Evolutionary conservation across 1,140 invertebrate genomes (phyloP), one percentile per base, ranked within the genome.

Genomic region (Eupeodes corollae): DNA sequence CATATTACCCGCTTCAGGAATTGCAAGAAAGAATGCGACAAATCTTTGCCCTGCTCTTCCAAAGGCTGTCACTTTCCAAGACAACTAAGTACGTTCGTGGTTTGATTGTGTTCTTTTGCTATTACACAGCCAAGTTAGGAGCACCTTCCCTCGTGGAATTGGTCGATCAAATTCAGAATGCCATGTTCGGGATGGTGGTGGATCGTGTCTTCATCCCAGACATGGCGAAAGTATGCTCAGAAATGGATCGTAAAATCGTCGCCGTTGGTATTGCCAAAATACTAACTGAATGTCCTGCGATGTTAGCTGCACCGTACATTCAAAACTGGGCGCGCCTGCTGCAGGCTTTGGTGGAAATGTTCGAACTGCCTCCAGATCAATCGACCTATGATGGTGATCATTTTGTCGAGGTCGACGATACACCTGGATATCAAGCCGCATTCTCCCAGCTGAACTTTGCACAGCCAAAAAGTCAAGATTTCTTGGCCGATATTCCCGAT

Each of bases 181-280:
- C 86, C 58, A 91, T 98, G 84, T 97, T 97, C 74, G 82, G 79
- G 21, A 95, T 95, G 90, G 86, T 98, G 13, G 56, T 93, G 32
- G 91, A 97, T 61, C 83, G 89, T 43, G 75, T 98, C 1, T 78
- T 92, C 31, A 73, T 97, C 15, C 65, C 81, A 6, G 91, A 98
- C 65, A 68, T 91, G 49, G 84, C 91, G 63, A 93, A 91, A 68
- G 80, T 97, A 9, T 78, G 79, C 9, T 90, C 87, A 9, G 71
- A 75, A 14, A 73, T 85, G 35, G 91, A 97, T 54, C 76, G 84
- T 39, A 96, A 94, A 76, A 83, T 94, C 44, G 84, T 88, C 44
- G 86, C 89, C 13, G 82, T 92, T 14, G 94, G 92, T 41, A 79
- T 94, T 40, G 84, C 83, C 1, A 90, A 88, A 64, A 68, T 98